phyloP scores from a whole-genome alignment of 2,888 invertebrate genomes.

The Asteroscopus sphinx region DNA sequence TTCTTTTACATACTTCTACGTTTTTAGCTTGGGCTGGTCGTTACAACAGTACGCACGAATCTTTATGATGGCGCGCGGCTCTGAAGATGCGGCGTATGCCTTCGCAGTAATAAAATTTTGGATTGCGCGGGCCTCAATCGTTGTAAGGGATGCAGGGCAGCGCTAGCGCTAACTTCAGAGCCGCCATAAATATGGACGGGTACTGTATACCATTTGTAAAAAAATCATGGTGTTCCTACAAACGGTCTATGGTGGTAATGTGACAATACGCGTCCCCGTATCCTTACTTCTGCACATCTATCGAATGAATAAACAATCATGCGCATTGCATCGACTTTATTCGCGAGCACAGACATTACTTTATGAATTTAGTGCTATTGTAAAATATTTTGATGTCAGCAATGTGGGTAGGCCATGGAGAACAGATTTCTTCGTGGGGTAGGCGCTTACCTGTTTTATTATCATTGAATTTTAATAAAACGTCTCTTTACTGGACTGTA shows the following conservation, averaged over 20 bases:
- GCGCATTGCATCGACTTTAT: conserved; percentile 53
- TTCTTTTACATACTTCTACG: no score
- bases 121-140: no score
- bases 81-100: no score
- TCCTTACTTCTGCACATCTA: conserved; percentile 56
- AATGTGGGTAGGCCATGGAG: conserved; percentile 49
- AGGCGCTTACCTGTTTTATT: conserved; percentile 42
- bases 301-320: conserved; percentile 62
- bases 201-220: neutral
- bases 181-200: no score
- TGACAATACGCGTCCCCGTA: conserved; percentile 48
- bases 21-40: no score
- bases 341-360: conserved; percentile 59
- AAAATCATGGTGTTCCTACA: conserved; percentile 40
- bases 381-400: conserved; percentile 61
- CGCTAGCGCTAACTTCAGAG: no score
- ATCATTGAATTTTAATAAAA: conserved; percentile 54
- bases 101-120: no score
- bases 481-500: conserved; percentile 13
- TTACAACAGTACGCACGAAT: no score
- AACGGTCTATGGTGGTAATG: conserved; percentile 36
- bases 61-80: no score
- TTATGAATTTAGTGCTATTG: conserved; percentile 60
- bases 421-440: no score
- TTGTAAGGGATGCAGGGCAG: no score